These are phyloP conservation scores for Dicycla oo DNA, from an alignment of 2,888 invertebrate species.

Conservation along the genomic window DNA sequence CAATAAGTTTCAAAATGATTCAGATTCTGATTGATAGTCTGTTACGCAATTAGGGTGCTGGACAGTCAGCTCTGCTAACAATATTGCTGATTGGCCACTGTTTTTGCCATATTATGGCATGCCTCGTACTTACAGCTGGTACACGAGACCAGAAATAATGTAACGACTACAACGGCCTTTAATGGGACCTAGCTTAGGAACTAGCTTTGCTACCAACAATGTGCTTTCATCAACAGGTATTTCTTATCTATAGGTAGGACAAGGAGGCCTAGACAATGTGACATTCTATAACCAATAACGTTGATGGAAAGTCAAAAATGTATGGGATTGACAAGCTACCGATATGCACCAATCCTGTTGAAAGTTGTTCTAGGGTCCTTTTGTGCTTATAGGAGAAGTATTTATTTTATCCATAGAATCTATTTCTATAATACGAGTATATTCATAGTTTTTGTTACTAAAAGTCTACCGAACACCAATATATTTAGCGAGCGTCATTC, in stretches of 20 bases:
- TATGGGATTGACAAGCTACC: background rate
- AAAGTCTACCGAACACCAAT: background rate
- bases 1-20: too few relatives aligned
- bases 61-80: too few relatives aligned
- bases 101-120: background rate
- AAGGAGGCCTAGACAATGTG: background rate
- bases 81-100: too few relatives aligned
- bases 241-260: background rate
- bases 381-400: too few relatives aligned
- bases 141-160: background rate
- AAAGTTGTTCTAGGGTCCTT: background rate
- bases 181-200: too few relatives aligned
- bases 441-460: background rate
- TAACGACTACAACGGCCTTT: background rate
- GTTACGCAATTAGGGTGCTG: too few relatives aligned
- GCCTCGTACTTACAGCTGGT: background rate
- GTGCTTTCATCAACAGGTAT: too few relatives aligned
- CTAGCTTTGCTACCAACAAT: too few relatives aligned
- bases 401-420: background rate
- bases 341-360: background rate
- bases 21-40: too few relatives aligned
- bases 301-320: background rate
- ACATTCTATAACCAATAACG: background rate
- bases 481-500: constrained; percentile 13
- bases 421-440: too few relatives aligned